These are phyloP conservation scores for Agrypnia vestita DNA, from an alignment of 1,140 invertebrate genomes.

Conservation along the genomic window DNA sequence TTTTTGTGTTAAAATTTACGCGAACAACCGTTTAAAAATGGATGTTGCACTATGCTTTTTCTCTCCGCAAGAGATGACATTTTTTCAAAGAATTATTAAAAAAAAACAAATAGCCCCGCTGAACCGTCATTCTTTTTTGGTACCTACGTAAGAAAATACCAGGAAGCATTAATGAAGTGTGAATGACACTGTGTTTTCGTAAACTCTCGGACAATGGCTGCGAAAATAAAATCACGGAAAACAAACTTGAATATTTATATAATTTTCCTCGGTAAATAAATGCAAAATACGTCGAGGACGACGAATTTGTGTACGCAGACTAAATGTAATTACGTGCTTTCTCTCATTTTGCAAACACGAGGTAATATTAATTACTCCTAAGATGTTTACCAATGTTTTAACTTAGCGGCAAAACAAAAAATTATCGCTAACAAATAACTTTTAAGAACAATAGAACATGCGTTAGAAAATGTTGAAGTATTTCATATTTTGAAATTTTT, in stretches of 20 bases:
- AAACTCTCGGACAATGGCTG: conserved; percentile 23
- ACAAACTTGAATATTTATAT: conserved; percentile 14
- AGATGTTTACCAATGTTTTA: no score
- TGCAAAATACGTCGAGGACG: conserved; percentile 10
- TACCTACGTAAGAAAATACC: background rate
- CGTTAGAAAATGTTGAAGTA: no score
- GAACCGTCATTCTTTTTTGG: background rate
- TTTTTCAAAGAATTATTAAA: background rate
- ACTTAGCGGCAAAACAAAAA: no score
- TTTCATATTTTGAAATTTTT: no score
- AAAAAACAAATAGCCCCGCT: background rate
- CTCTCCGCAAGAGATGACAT: background rate
- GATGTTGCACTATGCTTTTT: no score
- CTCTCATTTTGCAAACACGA: background rate
- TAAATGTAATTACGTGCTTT: background rate
- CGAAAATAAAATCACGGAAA: conserved; percentile 10
- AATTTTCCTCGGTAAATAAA: background rate
- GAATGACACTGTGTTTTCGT: conserved; percentile 10
- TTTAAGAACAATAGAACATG: no score
- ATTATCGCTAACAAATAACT: no score
- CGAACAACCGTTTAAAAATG: no score
- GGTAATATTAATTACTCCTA: no score
- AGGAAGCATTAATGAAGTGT: conserved; percentile 21
- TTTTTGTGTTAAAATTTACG: no score
- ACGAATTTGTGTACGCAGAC: background rate